These are phyloP conservation scores for Hirtodrosophila cameraria DNA, from an alignment of 2,888 invertebrate genomes.

Conservation along the genomic window DNA sequence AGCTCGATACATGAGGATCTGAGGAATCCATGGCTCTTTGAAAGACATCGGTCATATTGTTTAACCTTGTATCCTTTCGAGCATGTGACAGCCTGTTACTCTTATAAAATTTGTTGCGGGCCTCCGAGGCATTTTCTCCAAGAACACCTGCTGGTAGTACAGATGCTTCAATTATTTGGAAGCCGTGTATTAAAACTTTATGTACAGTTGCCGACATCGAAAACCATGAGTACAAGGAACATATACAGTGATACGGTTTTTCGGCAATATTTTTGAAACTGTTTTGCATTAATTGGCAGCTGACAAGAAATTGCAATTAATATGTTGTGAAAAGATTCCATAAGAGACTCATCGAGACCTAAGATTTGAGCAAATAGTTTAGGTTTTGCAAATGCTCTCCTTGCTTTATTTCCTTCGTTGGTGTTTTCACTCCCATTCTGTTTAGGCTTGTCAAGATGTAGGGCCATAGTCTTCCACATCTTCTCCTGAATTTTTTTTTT, in stretches of 20 bases:
- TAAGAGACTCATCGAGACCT: constrained; percentile 17
- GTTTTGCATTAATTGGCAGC: constrained; percentile 9
- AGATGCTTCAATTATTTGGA: too few relatives aligned
- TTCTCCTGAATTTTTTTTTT: too few relatives aligned
- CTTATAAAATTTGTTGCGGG: too few relatives aligned
- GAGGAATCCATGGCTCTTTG: too few relatives aligned
- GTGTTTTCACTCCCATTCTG: too few relatives aligned
- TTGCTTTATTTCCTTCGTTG: background rate
- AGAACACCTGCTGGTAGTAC: constrained; percentile 16
- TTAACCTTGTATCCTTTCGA: too few relatives aligned
- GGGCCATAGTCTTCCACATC: too few relatives aligned
- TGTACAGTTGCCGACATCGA: constrained; percentile 20
- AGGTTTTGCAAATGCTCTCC: too few relatives aligned
- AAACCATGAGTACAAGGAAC: constrained; percentile 14
- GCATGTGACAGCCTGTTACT: too few relatives aligned
- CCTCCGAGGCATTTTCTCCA: too few relatives aligned
- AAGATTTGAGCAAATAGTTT: constrained; percentile 16
- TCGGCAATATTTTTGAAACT: constrained; percentile 19
- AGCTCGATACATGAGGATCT: background rate
- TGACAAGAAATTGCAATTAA: constrained; percentile 20
- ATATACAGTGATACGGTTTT: constrained; percentile 14
- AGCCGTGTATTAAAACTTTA: constrained; percentile 18
- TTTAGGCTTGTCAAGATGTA: too few relatives aligned
- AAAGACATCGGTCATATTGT: too few relatives aligned
- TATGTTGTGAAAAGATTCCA: constrained; percentile 18